Evolutionary conservation across 2,888 invertebrate species (phyloP).

Genomic region (Thyatira batis): DNA sequence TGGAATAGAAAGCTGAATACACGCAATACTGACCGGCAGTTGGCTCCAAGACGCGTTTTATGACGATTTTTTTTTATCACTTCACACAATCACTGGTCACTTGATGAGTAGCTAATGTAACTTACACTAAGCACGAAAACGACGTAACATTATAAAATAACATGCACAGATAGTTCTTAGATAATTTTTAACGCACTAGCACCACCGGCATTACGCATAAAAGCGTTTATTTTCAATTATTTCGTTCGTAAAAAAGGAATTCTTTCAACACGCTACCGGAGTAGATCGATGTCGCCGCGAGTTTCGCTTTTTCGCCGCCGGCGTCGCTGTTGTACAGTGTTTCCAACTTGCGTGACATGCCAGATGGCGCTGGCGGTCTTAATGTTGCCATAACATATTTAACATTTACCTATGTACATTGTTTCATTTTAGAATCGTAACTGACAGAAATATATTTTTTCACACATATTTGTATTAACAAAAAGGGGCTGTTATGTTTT

Average conservation of each 20-base stretch:
- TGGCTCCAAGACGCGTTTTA: constrained; percentile 51
- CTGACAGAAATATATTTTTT: not conserved
- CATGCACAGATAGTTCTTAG: constrained; percentile 64
- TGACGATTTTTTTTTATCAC: constrained; percentile 61
- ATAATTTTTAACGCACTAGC: constrained; percentile 71
- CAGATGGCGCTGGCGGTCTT: constrained; percentile 51
- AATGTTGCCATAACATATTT: constrained; percentile 37
- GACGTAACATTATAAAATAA: constrained; percentile 67
- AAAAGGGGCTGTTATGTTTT: too few relatives aligned
- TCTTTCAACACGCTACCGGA: constrained; percentile 65
- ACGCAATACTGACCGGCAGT: constrained; percentile 68
- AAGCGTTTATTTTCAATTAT: constrained; percentile 61
- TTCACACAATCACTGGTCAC: constrained; percentile 63
- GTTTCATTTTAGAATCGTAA: too few relatives aligned
- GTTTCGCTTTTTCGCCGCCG: constrained; percentile 63
- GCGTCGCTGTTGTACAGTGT: constrained; percentile 48
- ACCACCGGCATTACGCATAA: constrained; percentile 72
- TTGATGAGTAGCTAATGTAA: constrained; percentile 55
- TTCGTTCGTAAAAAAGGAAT: constrained; percentile 68
- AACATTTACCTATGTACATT: not conserved
- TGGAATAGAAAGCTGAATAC: constrained; percentile 45
- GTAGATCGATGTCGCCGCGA: constrained; percentile 74
- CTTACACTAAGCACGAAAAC: constrained; percentile 76
- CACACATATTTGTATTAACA: not conserved
- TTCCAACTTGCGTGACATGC: constrained; percentile 25